Base-by-base conservation (phyloP, 2,888 invertebrate species). In the Sphinx pinastri region DNA sequence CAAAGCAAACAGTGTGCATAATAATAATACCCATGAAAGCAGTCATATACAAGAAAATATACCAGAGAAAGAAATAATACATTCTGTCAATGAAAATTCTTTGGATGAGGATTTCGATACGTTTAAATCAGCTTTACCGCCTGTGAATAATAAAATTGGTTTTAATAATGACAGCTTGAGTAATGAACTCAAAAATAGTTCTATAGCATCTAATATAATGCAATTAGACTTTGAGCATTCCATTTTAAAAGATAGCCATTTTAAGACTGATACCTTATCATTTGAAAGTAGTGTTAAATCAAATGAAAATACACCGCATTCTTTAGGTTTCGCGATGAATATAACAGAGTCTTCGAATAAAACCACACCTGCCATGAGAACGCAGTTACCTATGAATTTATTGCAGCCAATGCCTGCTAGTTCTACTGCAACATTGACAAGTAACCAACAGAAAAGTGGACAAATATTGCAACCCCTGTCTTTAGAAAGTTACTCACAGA, bases 401-500 rank as follows among this genome's bases (percentile, higher is more conserved):
- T 79, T 93, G 71, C 90, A 92, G 76, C 92, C 92, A 2, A 83
- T 82, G 45, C 77, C 78, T 54, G 76, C 83, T 7, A 80, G 73
- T 71, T 74, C 81, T 6, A 81, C 72, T 74, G 59, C 73, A 68
- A 8, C 72, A 47, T 72, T 78, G 68, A 72, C 79, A 70, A 85
- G 84, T 71, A 83, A 66, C 74, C 87, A 88, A 73, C 85, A 88
- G 73, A 89, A 87, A 71, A 77, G 86, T 51, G 84, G 83, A n/a
- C 94, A 94, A 87, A 94, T 94, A 78, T 79, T 94, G 70, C 93
- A 94, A 75, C 94, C 94, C 0, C 77, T 94, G 47, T 92, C 94
- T 10, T 79, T 94, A 75, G 94, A 94, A 78, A 91, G 93, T 75
- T 94, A 89, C 79, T 94, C 95, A 0, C 93, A 95, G 82, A 95